Evolutionary conservation across 2,113 vertebrate species (phyloP), one percentile per base, ranked within the genome.

Genomic region (Pterocles burchelli): DNA sequence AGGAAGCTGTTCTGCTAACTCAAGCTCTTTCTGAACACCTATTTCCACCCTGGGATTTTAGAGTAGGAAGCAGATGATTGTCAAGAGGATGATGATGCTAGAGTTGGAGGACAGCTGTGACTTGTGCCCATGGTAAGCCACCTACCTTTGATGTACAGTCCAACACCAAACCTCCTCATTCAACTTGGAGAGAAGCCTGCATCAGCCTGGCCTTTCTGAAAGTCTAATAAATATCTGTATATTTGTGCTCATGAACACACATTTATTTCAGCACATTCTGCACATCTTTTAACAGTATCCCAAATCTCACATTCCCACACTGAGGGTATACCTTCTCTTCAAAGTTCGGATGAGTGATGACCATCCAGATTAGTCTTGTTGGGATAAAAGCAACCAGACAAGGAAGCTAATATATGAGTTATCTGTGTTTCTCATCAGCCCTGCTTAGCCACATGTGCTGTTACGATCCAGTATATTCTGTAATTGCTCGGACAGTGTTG

Each of bases 1-100:
- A 5, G 3, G 31, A 76, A 63, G 48, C 38, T 63, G 26, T 52
- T 94, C 57, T 65, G 89, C 52, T 25, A 79, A 84, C 17, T 36
- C 48, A 73, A 78, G 74, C 58, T 85, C 78, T 74, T 93, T 85
- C 58, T 76, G 87, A 85, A 79, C 29, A 58, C 17, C 51, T 55
- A 4, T 33, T 85, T 91, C 67, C 73, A 89, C 12, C 24, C 17
- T 19, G 41, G 28, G 57, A 21, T 59, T 92, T 92, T 21, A 84
- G 21, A 52, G 15, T 4, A 75, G 36, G 45, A 84, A 48, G 61
- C 12, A 34, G 70, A 43, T 46, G 36, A 48, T 1, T 61, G 24
- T 17, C 73, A 71, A 9, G 38, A 16, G 6, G 19, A 38, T 2
- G 54, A 78, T 0, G 1, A 52, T 26, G 65, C 14, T 33, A 36